Base-by-base conservation (phyloP, 2,797 vertebrate genomes). In the Lithobates sylvaticus region DNA sequence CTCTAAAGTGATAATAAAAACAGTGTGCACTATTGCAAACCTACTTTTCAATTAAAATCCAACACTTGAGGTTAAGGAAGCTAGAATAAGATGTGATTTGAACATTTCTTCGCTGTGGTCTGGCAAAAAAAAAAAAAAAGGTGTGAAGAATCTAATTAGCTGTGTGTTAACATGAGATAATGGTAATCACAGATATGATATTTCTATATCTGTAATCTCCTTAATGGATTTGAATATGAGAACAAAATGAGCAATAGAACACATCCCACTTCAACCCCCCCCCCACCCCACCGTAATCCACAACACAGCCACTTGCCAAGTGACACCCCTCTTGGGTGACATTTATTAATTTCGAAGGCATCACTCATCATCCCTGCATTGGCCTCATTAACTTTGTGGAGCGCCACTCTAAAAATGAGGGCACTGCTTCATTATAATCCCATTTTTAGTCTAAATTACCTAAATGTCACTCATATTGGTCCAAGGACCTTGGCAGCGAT, bases 401-500 rank as follows among this genome's bases (percentile, higher is more conserved):
- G 76, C 86, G 64, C 84, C 81, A 84, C 78, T 83, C 42, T 76
- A 80, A 74, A 65, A 87, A 87, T 77, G 69, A 87, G 86, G 86
- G 86, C 81, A 75, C 36, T 79, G 86, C 86, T 87, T 87, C 81
- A 87, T 87, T 87, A 87, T 80, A 87, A 79, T 84, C 44, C 81
- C 86, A 87, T 87, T 87, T 87, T 87, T 87, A 84, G 76, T 79
- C 86, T 87, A 87, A 79, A 87, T 87, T 84, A 87, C 81, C 81
- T 84, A 87, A 87, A 87, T 87, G 86, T 87, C 86, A 87, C 81
- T 87, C 86, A 87, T 67, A 84, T 79, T 75, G 81, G 86, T 73
- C 86, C 86, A 87, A 84, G 85, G 76, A 87, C 76, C 71, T 84
- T 79, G 86, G 86, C 86, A 87, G 86, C n/a, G 6, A 50, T 75